Percentiles rank a stretch among this genome's conserved stretches.
phyloP scores from a whole-genome alignment of 2,888 invertebrate species.

The Biston stratarius region DNA sequence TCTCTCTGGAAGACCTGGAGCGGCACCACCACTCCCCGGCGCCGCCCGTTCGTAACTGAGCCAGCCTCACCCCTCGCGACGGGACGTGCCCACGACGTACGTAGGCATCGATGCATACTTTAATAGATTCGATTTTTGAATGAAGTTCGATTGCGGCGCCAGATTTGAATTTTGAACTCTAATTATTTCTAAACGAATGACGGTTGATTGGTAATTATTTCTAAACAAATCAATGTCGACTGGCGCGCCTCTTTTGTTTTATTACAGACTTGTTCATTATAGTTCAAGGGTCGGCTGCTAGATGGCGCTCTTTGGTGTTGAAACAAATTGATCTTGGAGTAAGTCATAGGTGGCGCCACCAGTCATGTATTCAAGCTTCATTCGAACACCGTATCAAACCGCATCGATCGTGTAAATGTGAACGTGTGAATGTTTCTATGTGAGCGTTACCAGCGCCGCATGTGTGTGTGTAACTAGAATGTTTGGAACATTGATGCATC shows the following conservation, averaged over 20 bases:
- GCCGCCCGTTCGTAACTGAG: constrained; percentile 87
- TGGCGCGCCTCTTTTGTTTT: constrained; percentile 1
- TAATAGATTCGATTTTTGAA: neutral
- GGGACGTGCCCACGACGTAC: constrained; percentile 31
- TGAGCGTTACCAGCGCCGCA: constrained; percentile 24
- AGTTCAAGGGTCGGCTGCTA: neutral
- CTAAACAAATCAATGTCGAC: constrained; percentile 1
- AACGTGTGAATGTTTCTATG: constrained; percentile 11
- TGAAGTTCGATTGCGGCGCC: constrained; percentile 4
- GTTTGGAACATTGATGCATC: constrained; percentile 20
- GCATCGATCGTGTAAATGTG: constrained; percentile 17
- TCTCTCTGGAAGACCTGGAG: constrained; percentile 95
- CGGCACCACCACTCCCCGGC: constrained; percentile 92
- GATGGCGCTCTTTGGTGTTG: constrained; percentile 16
- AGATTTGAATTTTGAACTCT: neutral
- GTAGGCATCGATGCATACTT: constrained; percentile 24
- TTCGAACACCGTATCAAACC: constrained; percentile 11
- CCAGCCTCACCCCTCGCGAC: constrained; percentile 16
- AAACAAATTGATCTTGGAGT: constrained; percentile 2
- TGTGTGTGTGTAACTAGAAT: constrained; percentile 1
- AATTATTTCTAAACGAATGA: neutral
- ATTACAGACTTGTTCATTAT: neutral
- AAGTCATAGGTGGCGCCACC: constrained; percentile 22
- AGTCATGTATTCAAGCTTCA: constrained; percentile 13
- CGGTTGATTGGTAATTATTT: constrained; percentile 1